These are phyloP conservation scores for Brachyrhaphis roseni DNA, from an alignment of 2,797 vertebrate species.

Conservation along the genomic window DNA sequence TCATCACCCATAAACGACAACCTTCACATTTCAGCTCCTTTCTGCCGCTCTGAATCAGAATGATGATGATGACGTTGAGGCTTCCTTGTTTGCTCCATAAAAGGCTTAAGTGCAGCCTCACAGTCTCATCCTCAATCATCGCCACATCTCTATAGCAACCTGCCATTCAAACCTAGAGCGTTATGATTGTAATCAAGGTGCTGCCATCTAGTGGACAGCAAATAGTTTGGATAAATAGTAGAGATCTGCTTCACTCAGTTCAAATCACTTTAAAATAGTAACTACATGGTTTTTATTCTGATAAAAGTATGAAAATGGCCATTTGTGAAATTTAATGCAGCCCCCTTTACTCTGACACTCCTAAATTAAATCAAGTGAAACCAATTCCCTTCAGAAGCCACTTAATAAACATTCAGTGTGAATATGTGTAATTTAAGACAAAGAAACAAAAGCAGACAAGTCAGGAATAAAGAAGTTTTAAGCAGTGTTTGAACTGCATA, in stretches of 20 bases:
- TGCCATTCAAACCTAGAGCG: constrained; percentile 28
- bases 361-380: neutral
- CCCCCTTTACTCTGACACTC: neutral
- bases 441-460: neutral
- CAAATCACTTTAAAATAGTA: constrained; percentile 2
- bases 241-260: neutral
- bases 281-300: neutral
- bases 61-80: constrained; percentile 34
- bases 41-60: constrained; percentile 28
- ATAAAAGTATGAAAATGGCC: neutral
- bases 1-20: constrained; percentile 10
- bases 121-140: constrained; percentile 42
- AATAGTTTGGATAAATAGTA: constrained; percentile 2
- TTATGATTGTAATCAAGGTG: constrained; percentile 24
- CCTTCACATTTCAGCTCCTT: constrained; percentile 34
- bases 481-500: neutral
- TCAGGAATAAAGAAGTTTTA: neutral
- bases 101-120: constrained; percentile 51
- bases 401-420: neutral
- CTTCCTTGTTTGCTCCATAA: constrained; percentile 57
- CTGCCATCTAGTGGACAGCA: constrained; percentile 70
- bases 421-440: neutral
- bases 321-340: neutral
- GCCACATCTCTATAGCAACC: constrained; percentile 72
- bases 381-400: neutral